Base-by-base conservation (phyloP, 2,113 vertebrate genomes). In the Galeopterus variegatus region DNA sequence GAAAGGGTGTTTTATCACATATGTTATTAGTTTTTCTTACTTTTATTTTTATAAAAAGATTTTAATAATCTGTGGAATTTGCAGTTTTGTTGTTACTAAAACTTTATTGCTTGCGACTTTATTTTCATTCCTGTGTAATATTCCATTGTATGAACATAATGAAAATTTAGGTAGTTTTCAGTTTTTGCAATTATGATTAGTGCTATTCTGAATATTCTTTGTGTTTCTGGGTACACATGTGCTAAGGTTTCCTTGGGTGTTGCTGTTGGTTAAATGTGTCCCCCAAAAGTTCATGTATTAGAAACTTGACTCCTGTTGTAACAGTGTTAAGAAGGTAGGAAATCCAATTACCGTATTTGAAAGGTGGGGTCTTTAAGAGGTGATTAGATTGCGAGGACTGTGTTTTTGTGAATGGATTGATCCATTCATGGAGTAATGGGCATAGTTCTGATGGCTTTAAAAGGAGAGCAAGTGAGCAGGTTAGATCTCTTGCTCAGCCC, bases 161-260 rank as follows among this genome's bases (percentile, higher is more conserved):
- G 52, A 88, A 90, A 93, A 88, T 77, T 88, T 82, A 92, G 31
- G 28, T 82, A 65, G 48, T 84, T 93, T 93, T 84, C 28, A 79
- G 58, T 84, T 93, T 89, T 96, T 93, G 54, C 86, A 72, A 4
- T 95, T 85, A 70, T n/a, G 54, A 89, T 75, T 75, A 26, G 72
- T 75, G 45, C 72, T 75, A 13, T 75, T 28, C 24, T 75, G 45
- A 48, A 75, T 45, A 48, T 75, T 75, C 6, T 28, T 28, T 50
- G 67, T 36, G 45, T 75, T 75, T 75, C 7, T 45, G 50, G 26
- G 24, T 50, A 75, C 26, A 75, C 24, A 31, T 50, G 50, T 50
- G 72, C 45, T 75, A 50, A 75, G 72, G 24, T 75, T 75, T 75
- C 24, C 15, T 50, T 75, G 72, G 45, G 3, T 41, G 41, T 41